A percentile compares a stretch with the other conserved stretches of the same genome.
These are phyloP conservation scores for Lithobates sylvaticus DNA, from an alignment of 2,797 vertebrate species.

Conservation along the genomic window DNA sequence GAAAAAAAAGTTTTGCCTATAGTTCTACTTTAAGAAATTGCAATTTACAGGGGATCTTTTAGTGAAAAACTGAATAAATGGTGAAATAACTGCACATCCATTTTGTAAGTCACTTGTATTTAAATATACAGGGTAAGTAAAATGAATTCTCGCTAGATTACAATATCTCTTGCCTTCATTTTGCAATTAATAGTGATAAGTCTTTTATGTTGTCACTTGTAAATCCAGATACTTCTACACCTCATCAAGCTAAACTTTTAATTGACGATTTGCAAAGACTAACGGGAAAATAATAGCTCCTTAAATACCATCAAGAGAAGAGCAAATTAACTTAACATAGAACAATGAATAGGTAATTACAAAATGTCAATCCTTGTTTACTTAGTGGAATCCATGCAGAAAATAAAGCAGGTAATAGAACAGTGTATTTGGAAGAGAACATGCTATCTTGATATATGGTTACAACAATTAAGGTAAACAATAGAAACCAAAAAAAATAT, in stretches of 20 bases:
- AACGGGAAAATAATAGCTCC: slow-evolving; percentile 78
- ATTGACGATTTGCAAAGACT: slow-evolving; percentile 76
- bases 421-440: slow-evolving; percentile 66
- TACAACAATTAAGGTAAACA: slow-evolving; percentile 28
- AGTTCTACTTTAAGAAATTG: too few species aligned
- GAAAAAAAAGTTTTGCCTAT: too few species aligned
- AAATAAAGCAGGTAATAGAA: slow-evolving; percentile 63
- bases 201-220: slow-evolving; percentile 42
- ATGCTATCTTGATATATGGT: slow-evolving; percentile 37
- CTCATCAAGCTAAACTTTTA: slow-evolving; percentile 67
- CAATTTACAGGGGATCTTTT: not conserved
- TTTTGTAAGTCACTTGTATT: not conserved
- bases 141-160: not conserved
- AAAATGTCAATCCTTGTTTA: slow-evolving; percentile 77
- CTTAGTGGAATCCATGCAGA: slow-evolving; percentile 68
- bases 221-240: slow-evolving; percentile 48
- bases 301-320: slow-evolving; percentile 80
- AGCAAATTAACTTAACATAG: slow-evolving; percentile 79
- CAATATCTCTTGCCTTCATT: slow-evolving; percentile 37
- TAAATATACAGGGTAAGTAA: not conserved
- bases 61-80: not conserved
- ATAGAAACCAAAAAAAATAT: not conserved
- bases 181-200: slow-evolving; percentile 53
- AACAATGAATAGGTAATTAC: slow-evolving; percentile 79
- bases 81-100: not conserved